These are phyloP conservation scores for Mellilla xanthometata DNA, from an alignment of 2,888 invertebrate genomes.

Conservation along the genomic window DNA sequence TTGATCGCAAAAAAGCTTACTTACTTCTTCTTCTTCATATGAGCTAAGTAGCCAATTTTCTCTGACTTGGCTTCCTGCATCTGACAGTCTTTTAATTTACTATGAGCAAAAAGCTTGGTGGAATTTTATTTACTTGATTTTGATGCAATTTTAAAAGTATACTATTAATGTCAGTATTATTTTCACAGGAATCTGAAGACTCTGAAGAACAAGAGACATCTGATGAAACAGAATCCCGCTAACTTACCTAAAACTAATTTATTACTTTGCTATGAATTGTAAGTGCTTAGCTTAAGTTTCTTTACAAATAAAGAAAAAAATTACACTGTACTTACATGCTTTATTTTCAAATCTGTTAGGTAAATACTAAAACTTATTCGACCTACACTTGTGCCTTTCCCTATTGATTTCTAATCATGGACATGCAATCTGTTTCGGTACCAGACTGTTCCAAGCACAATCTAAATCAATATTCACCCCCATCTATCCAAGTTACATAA, in stretches of 20 bases:
- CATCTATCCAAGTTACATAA: slow-evolving; percentile 1
- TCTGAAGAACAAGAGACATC: slow-evolving; percentile 61
- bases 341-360: slow-evolving; percentile 15
- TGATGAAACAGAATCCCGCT: slow-evolving; percentile 70
- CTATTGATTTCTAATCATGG: slow-evolving; percentile 19
- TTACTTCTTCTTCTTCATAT: no score
- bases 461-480: slow-evolving; percentile 42
- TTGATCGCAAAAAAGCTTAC: no score
- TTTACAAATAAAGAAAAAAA: slow-evolving; percentile 15
- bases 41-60: no score
- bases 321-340: slow-evolving; percentile 14
- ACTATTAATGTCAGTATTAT: slow-evolving; percentile 12
- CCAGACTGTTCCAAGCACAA: slow-evolving; percentile 38
- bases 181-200: slow-evolving; percentile 60
- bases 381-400: neutral
- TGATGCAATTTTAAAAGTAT: neutral
- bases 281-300: neutral
- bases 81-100: no score
- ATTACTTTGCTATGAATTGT: neutral
- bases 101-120: no score
- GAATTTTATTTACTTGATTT: no score
- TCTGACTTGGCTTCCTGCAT: no score
- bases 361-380: slow-evolving; percentile 1
- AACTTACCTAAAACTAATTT: slow-evolving; percentile 21
- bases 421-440: slow-evolving; percentile 27